Conservation (phyloP, 2,113 vertebrate species). For the Thunnus maccoyii region DNA sequence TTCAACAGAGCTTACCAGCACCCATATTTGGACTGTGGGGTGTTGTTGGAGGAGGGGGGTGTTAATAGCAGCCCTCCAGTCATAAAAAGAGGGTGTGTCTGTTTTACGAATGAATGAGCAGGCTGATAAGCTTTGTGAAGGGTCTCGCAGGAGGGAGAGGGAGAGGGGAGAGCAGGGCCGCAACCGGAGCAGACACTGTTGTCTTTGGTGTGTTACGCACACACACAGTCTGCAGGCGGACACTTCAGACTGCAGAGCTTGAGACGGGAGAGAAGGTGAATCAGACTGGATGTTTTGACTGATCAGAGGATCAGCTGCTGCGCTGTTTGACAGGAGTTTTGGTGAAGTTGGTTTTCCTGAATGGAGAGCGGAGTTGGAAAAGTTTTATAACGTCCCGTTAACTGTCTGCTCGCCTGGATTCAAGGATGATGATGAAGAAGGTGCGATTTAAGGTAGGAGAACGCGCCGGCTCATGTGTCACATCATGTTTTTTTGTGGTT, state of each 20-base stretch:
- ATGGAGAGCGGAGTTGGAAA: constrained; percentile 34
- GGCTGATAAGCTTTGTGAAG: constrained; percentile 60
- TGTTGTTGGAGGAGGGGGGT: constrained; percentile 55
- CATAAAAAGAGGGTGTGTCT: constrained; percentile 83
- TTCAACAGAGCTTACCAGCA: constrained; percentile 49
- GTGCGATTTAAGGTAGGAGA: constrained; percentile 79
- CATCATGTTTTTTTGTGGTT: not conserved
- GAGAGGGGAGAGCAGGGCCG: constrained; percentile 47
- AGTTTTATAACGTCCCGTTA: not conserved
- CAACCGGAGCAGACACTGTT: constrained; percentile 61
- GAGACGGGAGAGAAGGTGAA: not conserved
- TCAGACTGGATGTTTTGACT: constrained; percentile 43
- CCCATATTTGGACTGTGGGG: constrained; percentile 66
- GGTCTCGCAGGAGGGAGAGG: constrained; percentile 71
- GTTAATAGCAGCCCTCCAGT: constrained; percentile 75
- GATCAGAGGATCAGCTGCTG: not conserved
- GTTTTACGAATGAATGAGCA: constrained; percentile 80
- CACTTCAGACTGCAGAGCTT: not conserved
- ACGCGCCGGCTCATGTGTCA: not conserved
- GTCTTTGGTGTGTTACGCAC: constrained; percentile 63
- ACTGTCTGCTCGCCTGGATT: not conserved
- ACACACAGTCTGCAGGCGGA: constrained; percentile 35
- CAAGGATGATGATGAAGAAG: constrained; percentile 76
- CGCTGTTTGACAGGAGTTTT: not conserved
- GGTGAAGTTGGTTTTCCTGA: not conserved